A percentile compares a stretch with the other conserved stretches of the same genome.
Evolutionary conservation across 2,113 vertebrate genomes (phyloP).

Genomic region (Fregata magnificens): DNA sequence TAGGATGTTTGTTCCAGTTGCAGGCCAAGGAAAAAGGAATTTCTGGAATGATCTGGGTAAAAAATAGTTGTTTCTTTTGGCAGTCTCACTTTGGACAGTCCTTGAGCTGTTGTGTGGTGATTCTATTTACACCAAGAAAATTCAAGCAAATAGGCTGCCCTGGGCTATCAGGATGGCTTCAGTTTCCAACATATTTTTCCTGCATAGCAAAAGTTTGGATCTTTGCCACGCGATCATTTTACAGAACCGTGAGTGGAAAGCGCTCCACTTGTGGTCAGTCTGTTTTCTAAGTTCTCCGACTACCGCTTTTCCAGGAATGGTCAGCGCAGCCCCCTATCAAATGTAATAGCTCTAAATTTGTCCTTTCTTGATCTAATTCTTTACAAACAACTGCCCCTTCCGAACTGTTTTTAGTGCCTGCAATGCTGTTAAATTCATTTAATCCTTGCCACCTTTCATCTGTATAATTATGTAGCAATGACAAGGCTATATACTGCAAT

Average conservation of each 20-base stretch:
- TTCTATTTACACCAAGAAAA: constrained; percentile 39
- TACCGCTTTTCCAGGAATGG: neutral
- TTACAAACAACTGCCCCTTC: neutral
- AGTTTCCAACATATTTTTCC: constrained; percentile 9
- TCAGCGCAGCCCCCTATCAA: neutral
- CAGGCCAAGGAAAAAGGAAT: neutral
- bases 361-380: neutral
- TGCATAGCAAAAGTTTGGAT: neutral
- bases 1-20: neutral
- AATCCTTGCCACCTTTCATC: neutral
- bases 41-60: constrained; percentile 24
- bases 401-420: neutral
- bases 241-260: neutral
- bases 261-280: neutral
- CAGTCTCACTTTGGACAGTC: neutral
- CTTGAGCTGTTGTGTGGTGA: constrained; percentile 15
- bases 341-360: neutral
- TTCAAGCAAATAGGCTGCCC: constrained; percentile 20
- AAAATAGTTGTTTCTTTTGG: constrained; percentile 30
- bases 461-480: neutral
- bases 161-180: neutral
- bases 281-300: neutral
- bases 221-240: neutral
- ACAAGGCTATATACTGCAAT: rapidly evolving
- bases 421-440: neutral